phyloP scores from a whole-genome alignment of 2,888 invertebrate species.

The Acronicta aceris region DNA sequence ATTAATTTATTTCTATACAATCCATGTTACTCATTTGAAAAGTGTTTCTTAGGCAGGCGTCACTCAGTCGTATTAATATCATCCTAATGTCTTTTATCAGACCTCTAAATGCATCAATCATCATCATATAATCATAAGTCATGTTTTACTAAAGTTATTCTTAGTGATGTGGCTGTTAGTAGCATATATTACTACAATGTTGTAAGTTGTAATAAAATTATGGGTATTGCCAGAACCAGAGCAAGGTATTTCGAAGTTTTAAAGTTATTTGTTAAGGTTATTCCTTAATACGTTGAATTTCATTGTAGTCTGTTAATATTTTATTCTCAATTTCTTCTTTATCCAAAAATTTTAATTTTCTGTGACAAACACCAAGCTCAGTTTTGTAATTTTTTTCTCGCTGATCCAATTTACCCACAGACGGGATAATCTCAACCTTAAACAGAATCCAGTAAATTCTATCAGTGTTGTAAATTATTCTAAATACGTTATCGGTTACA shows the following conservation, averaged over 20 bases:
- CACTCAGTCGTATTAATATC: constrained; percentile 55
- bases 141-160: too few species aligned
- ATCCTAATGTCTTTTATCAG: constrained; percentile 59
- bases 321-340: too few species aligned
- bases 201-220: too few species aligned
- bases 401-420: constrained; percentile 35
- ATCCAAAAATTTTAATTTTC: constrained; percentile 16
- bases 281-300: too few species aligned
- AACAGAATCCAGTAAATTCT: constrained; percentile 40
- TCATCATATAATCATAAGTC: too few species aligned
- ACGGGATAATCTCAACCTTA: constrained; percentile 42
- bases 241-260: too few species aligned
- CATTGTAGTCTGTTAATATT: too few species aligned
- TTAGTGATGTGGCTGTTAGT: too few species aligned
- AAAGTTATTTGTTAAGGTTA: too few species aligned
- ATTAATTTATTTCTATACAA: constrained; percentile 82
- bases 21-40: constrained; percentile 76
- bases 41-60: constrained; percentile 65
- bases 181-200: too few species aligned
- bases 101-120: constrained; percentile 30
- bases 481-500: constrained; percentile 52
- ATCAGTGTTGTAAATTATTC: constrained; percentile 58
- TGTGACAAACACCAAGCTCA: constrained; percentile 20
- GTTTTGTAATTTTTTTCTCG: constrained; percentile 35
- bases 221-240: too few species aligned